Conservation (phyloP, 1,140 invertebrate species). For the Sogatella furcifera region DNA sequence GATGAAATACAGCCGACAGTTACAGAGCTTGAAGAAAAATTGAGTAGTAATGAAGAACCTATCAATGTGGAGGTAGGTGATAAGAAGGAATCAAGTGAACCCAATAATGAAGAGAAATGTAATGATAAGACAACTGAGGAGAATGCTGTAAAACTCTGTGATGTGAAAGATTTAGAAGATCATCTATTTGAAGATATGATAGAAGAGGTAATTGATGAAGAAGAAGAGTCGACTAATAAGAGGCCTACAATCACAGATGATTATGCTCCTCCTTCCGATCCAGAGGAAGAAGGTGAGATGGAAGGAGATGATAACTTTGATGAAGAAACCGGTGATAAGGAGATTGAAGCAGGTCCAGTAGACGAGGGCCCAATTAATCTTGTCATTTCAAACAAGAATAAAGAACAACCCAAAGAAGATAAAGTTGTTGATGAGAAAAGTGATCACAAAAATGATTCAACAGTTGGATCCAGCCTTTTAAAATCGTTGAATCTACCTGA, state of each 20-base stretch:
- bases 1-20: too few species aligned
- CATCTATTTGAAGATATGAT: slow-evolving; percentile 31
- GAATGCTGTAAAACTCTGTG: not conserved
- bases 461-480: slow-evolving; percentile 12
- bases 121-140: not conserved
- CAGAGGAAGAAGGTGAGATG: slow-evolving; percentile 24
- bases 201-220: slow-evolving; percentile 33
- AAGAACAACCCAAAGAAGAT: not conserved
- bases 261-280: slow-evolving; percentile 6
- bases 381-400: slow-evolving; percentile 9
- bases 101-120: too few species aligned
- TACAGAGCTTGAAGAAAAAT: too few species aligned
- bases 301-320: slow-evolving; percentile 24
- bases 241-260: slow-evolving; percentile 33
- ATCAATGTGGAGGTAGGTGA: too few species aligned
- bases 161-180: slow-evolving; percentile 10
- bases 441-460: not conserved
- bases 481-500: slow-evolving; percentile 17
- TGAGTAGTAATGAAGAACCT: too few species aligned
- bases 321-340: not conserved
- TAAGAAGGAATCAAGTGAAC: too few species aligned
- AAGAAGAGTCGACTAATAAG: slow-evolving; percentile 44
- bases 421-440: not conserved
- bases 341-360: slow-evolving; percentile 1
- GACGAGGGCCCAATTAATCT: not conserved